Conservation (phyloP, 2,888 invertebrate genomes). For the Lutraria lutraria region DNA sequence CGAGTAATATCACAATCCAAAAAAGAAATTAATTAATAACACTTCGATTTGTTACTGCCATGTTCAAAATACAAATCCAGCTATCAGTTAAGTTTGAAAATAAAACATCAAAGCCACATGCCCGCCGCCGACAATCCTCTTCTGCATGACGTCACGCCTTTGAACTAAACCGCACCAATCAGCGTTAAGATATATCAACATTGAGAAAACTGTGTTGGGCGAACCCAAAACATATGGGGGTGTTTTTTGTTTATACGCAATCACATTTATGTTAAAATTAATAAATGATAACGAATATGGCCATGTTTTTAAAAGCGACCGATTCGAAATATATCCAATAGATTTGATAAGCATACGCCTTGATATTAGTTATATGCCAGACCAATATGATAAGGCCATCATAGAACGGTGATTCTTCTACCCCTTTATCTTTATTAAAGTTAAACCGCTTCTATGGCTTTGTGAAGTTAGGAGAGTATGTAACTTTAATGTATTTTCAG, state of each 20-base stretch:
- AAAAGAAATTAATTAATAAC: conserved; percentile 8
- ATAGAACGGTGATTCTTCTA: neutral
- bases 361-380: neutral
- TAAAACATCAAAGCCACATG: conserved; percentile 84
- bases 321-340: neutral
- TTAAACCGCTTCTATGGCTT: conserved; percentile 78
- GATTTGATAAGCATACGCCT: neutral
- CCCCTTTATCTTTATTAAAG: conserved; percentile 41
- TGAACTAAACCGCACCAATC: conserved; percentile 84
- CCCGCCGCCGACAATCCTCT: conserved; percentile 84
- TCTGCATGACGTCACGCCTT: conserved; percentile 84
- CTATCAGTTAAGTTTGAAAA: conserved; percentile 79
- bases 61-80: conserved; percentile 36
- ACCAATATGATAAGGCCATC: neutral
- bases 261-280: neutral
- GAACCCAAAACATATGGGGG: conserved; percentile 67
- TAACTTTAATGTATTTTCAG: conserved; percentile 73
- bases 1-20: conserved; percentile 13
- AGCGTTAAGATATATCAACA: conserved; percentile 82
- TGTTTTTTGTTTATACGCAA: neutral
- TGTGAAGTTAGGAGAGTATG: conserved; percentile 79
- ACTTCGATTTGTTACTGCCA: conserved; percentile 38
- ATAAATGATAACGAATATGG: neutral
- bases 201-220: conserved; percentile 80
- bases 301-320: neutral